These are phyloP conservation scores for Neogale vison DNA, from an alignment of 2,113 vertebrate species.

Conservation along the genomic window DNA sequence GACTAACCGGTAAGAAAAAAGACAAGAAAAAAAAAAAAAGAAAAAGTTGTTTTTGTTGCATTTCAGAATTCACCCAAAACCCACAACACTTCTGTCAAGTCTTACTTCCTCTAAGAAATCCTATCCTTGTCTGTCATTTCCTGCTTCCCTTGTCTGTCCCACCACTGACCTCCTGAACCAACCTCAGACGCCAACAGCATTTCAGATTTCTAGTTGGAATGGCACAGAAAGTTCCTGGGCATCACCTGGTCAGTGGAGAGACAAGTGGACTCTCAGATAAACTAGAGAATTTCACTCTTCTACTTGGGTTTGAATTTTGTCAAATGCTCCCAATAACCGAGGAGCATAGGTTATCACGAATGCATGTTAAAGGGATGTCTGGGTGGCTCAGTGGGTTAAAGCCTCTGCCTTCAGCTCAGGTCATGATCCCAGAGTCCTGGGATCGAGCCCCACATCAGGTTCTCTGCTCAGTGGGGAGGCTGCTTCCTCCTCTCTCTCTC, in stretches of 20 bases:
- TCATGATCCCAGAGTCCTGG: too few relatives aligned
- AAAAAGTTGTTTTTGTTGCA: background rate
- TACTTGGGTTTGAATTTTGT: conserved; percentile 12
- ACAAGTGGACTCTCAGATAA: conserved; percentile 15
- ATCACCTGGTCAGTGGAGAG: background rate
- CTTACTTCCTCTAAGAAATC: conserved; percentile 34
- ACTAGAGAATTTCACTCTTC: background rate
- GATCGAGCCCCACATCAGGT: too few relatives aligned
- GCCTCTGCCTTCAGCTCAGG: too few relatives aligned
- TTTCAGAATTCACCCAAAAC: conserved; percentile 44
- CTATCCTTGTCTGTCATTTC: background rate
- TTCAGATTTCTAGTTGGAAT: background rate
- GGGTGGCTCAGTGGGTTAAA: too few relatives aligned
- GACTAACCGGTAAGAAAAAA: background rate
- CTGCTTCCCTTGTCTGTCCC: background rate
- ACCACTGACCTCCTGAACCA: background rate
- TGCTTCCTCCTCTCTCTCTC: too few relatives aligned
- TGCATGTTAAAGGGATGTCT: background rate
- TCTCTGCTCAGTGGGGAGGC: too few relatives aligned
- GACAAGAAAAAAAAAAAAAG: background rate
- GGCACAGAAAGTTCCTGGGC: background rate
- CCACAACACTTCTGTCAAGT: background rate
- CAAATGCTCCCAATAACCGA: background rate
- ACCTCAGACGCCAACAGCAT: background rate
- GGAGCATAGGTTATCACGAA: background rate